Evolutionary conservation across 2,888 invertebrate species (phyloP), one percentile per base, ranked within the genome.

Genomic region (Eupithecia insigniata): DNA sequence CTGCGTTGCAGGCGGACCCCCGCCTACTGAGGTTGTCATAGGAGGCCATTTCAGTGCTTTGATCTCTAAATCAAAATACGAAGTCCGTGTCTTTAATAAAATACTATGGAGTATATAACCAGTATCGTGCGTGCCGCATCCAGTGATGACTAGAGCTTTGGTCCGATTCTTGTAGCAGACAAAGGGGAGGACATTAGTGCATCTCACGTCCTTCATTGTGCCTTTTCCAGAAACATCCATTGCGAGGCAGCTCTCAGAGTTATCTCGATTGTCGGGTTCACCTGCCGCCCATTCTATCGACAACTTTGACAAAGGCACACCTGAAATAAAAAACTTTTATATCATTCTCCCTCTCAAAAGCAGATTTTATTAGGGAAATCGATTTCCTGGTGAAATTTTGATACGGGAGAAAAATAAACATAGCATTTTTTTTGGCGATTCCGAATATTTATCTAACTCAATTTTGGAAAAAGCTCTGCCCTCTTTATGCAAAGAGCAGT

Each of bases 111-210:
- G 46, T n/a, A 46, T 12, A 12, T 68, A 65, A 75, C 78, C 76
- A 39, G 36, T 30, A 70, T 86, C 86, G 78, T 75, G 81, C 79
- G 30, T 82, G 18, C 78, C 78, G 61, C 78, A 78, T 28, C 8
- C 65, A 62, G 36, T 72, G 14, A 60, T 32, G 12, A 18, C 39
- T 10, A 69, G 16, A n/a, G n/a, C 0, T 8, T 1, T 67, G 16
- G 71, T 55, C 12, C 46, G 34, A 34, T 70, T 73, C 60, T 73
- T 76, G 30, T 72, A 78, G 61, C 78, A 78, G 58, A 78, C 72
- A 64, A 70, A 78, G 1, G 78, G 71, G 22, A 67, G 43, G 8
- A 69, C 72, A 0, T 65, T 28, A 18, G 32, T 51, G 39, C 78
- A 78, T 14, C 16, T 30, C 6, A 67, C 69, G 30, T 78, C 78